Conservation (phyloP, 2,888 invertebrate genomes). For the Pachymerium ferrugineum region DNA sequence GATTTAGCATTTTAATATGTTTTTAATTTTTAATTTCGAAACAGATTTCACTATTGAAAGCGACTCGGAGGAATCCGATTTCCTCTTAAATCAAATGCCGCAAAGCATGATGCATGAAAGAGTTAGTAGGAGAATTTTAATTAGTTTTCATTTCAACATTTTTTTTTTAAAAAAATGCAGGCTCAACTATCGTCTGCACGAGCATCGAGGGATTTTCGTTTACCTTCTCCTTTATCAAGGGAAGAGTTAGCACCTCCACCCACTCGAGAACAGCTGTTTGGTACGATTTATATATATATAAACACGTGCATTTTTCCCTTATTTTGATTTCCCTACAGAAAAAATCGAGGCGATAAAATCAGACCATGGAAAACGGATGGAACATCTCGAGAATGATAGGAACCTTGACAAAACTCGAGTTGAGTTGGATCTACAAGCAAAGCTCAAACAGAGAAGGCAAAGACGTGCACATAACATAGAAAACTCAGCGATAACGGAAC, state of each 20-base stretch:
- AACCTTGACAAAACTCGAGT: conserved; percentile 47
- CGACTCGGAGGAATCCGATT: conserved; percentile 31
- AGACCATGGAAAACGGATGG: conserved; percentile 43
- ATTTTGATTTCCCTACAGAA: background rate
- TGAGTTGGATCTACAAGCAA: conserved; percentile 48
- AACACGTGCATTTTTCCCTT: background rate
- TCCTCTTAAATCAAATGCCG: conserved; percentile 30
- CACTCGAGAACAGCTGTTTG: conserved; percentile 50
- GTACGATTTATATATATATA: conserved; percentile 43
- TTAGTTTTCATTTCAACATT: background rate
- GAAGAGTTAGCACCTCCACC: conserved; percentile 51
- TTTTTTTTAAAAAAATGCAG: background rate
- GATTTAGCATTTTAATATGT: too few species aligned
- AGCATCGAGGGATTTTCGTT: background rate
- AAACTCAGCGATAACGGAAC: background rate
- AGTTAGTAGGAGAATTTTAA: conserved; percentile 39
- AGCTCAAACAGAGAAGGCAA: conserved; percentile 44
- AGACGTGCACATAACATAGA: conserved; percentile 37
- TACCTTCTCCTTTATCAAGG: conserved; percentile 43
- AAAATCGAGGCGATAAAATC: conserved; percentile 28
- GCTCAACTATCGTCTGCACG: background rate
- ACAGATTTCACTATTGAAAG: background rate
- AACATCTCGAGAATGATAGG: conserved; percentile 45
- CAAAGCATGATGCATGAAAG: conserved; percentile 40
- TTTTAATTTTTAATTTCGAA: background rate